Evolutionary conservation across 2,113 vertebrate genomes (phyloP), one percentile per base, ranked within the genome.

Genomic region (Caloenas nicobarica): DNA sequence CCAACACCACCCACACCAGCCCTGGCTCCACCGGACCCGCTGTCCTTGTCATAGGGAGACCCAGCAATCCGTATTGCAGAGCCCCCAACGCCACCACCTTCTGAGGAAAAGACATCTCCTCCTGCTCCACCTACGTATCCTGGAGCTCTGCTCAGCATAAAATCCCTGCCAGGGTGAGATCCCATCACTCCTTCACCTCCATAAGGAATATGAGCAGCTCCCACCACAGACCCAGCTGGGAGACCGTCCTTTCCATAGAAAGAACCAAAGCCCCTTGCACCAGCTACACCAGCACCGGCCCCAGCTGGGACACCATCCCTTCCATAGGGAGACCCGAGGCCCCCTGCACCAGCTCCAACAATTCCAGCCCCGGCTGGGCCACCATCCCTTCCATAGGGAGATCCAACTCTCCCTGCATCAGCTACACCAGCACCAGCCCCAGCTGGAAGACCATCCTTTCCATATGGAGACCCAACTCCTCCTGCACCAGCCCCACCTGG

Each of bases 101-200:
- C 80, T 17, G 40, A 5, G 1, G 71, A 73, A 18, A 73, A 89
- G 22, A 25, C 72, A 23, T 44, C 74, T 46, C 86, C 80, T 64
- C 46, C 76, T 36, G 19, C 61, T 36, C 58, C 85, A 70, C 15
- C 81, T 13, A 38, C 3, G 60, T 57, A 71, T 3, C 80, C 88
- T 0, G 0, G 44, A 69, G 15, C 33, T 71, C 51, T 58, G 40
- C 29, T 22, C 23, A 68, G 62, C 3, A 1, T 4, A 19, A 10
- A 24, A 16, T 61, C 72, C 11, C 4, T 34, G 13, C 87, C 60
- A 7, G 0, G 3, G 25, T 0, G 24, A 68, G 68, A 68, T 12
- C 69, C 88, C 33, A 17, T 9, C 0, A 0, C 12, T 48, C 22
- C 83, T 16, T 61, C 34, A 56, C 16, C 57, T 28, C 57, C 74